Percentiles rank a stretch among this genome's conserved stretches.
phyloP scores from a whole-genome alignment of 2,113 vertebrate species.

The Bettongia penicillata region DNA sequence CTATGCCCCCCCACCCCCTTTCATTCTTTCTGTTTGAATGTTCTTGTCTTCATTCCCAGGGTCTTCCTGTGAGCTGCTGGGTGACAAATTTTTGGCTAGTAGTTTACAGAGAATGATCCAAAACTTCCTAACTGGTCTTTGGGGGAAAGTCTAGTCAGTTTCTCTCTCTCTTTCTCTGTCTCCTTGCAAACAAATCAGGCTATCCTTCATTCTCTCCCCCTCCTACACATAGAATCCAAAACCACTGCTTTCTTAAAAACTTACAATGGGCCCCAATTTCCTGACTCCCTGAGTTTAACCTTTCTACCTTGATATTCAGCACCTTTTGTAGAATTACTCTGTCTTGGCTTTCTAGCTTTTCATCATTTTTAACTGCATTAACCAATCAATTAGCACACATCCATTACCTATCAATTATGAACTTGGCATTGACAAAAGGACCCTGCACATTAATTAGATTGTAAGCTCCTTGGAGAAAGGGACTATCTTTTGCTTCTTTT shows the following conservation, averaged over 20 bases:
- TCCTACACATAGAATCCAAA: not conserved
- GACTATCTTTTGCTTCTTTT: not conserved
- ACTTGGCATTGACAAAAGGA: not conserved
- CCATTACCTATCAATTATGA: not conserved
- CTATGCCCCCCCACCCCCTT: fast-evolving
- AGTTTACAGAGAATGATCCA: conserved; percentile 31
- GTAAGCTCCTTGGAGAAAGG: not conserved
- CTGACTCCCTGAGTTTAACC: not conserved
- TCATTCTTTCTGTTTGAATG: not conserved
- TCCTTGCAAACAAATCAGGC: not conserved
- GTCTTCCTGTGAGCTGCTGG: not conserved
- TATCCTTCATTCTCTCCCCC: not conserved
- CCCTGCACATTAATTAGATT: not conserved
- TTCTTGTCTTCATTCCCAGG: not conserved
- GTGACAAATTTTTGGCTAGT: conserved; percentile 44
- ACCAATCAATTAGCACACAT: not conserved
- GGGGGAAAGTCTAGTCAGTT: not conserved
- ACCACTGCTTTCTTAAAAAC: not conserved
- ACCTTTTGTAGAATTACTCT: not conserved
- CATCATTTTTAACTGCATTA: not conserved
- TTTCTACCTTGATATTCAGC: not conserved
- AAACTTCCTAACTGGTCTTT: conserved; percentile 24
- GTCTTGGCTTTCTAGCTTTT: not conserved
- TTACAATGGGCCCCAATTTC: not conserved
- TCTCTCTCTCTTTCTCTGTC: not conserved